Conservation (phyloP, 2,888 invertebrate species). For the Ichneumoninae sp. region DNA sequence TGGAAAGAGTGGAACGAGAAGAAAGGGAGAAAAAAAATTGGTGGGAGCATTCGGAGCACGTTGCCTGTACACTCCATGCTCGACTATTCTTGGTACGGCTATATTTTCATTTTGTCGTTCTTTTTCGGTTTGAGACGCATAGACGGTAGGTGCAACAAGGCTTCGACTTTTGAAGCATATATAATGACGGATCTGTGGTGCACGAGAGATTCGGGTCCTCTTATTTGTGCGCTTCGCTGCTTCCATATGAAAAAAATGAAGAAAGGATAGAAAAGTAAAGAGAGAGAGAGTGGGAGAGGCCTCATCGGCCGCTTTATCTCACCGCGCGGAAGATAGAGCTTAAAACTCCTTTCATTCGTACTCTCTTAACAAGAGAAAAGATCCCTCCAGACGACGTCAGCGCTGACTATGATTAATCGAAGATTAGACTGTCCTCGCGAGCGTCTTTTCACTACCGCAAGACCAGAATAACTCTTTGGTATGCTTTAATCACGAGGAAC, state of each 20-base stretch:
- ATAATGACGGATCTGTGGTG: conserved; percentile 7
- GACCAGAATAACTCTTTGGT: conserved; percentile 60
- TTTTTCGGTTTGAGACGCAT: not conserved
- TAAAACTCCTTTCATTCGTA: conserved; percentile 41
- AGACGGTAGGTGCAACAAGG: conserved; percentile 1
- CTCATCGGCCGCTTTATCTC: conserved; percentile 60
- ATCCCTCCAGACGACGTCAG: conserved; percentile 41
- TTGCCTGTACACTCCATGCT: not conserved
- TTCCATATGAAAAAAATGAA: conserved; percentile 24
- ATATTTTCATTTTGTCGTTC: not conserved
- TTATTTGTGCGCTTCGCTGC: conserved; percentile 19
- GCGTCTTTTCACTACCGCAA: conserved; percentile 61
- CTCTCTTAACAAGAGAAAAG: conserved; percentile 27
- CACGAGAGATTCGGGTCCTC: conserved; percentile 6
- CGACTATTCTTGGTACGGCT: not conserved
- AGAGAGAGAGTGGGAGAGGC: conserved; percentile 21
- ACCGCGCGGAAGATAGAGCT: conserved; percentile 25
- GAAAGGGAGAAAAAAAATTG: not conserved
- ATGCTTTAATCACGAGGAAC: conserved; percentile 65
- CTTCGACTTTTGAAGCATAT: conserved; percentile 23
- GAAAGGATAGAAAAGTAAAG: conserved; percentile 12
- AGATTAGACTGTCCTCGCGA: conserved; percentile 57
- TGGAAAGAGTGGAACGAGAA: not conserved
- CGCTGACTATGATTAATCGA: conserved; percentile 66
- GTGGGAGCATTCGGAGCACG: not conserved